phyloP scores from a whole-genome alignment of 2,797 vertebrate genomes.

The Chrysolophus pictus region DNA sequence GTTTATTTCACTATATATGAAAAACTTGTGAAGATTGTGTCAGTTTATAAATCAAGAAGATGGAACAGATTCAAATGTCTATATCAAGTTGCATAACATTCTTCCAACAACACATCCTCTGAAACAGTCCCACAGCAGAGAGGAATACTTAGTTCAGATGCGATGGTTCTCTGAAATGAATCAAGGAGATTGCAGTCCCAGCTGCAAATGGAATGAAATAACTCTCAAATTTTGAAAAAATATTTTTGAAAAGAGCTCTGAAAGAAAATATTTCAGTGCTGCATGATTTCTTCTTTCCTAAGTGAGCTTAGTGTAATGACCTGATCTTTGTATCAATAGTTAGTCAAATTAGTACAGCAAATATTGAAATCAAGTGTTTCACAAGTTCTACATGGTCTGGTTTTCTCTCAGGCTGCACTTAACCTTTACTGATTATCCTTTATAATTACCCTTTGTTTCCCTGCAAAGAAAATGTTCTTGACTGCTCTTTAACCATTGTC shows the following conservation, averaged over 20 bases:
- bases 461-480: not conserved
- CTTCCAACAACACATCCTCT: slow-evolving; percentile 11
- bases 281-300: slow-evolving; percentile 55
- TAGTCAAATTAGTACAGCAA: slow-evolving; percentile 52
- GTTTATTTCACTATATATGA: not conserved
- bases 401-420: slow-evolving; percentile 53
- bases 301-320: slow-evolving; percentile 14
- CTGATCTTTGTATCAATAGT: slow-evolving; percentile 28
- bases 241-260: not conserved
- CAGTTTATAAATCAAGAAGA: slow-evolving; percentile 55
- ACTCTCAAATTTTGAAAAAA: slow-evolving; percentile 29
- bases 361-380: slow-evolving; percentile 63
- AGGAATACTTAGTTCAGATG: not conserved
- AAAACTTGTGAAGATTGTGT: slow-evolving; percentile 24
- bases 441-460: slow-evolving; percentile 8
- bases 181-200: slow-evolving; percentile 39
- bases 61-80: slow-evolving; percentile 47
- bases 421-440: slow-evolving; percentile 26
- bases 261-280: slow-evolving; percentile 38
- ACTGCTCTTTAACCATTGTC: not conserved
- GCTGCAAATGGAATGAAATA: slow-evolving; percentile 42
- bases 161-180: not conserved
- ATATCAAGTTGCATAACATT: slow-evolving; percentile 3
- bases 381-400: slow-evolving; percentile 34
- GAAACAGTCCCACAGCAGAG: slow-evolving; percentile 12